phyloP scores from a whole-genome alignment of 2,888 invertebrate species.

The Cremastinae sp. region DNA sequence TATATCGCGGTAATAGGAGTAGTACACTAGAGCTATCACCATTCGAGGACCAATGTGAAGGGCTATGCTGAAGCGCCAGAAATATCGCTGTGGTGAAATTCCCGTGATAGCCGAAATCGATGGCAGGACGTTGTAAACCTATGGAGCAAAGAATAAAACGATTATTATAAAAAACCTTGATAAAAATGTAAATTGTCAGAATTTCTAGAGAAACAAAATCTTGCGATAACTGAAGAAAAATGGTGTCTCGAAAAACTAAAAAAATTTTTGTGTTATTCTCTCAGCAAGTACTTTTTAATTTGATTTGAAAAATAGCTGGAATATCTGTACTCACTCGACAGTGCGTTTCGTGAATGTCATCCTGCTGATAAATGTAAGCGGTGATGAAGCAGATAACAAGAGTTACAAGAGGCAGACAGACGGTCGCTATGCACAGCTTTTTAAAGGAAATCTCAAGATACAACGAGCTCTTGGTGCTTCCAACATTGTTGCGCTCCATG shows the following conservation, averaged over 20 bases:
- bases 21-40: constrained; percentile 92
- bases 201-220: background rate
- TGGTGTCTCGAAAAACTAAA: no score
- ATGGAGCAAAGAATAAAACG: constrained; percentile 67
- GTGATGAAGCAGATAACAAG: constrained; percentile 93
- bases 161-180: background rate
- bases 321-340: constrained; percentile 88
- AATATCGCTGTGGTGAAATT: constrained; percentile 94
- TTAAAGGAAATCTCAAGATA: constrained; percentile 89
- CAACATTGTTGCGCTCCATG: constrained; percentile 78
- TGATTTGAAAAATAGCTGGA: background rate
- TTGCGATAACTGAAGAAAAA: no score
- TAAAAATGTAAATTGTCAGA: no score
- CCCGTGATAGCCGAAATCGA: constrained; percentile 98
- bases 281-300: background rate
- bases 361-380: constrained; percentile 94
- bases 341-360: constrained; percentile 97
- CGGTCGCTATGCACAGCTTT: constrained; percentile 90
- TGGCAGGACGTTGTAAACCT: constrained; percentile 97
- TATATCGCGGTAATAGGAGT: constrained; percentile 89
- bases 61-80: constrained; percentile 96
- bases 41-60: constrained; percentile 95
- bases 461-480: constrained; percentile 80
- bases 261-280: no score
- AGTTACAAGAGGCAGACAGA: constrained; percentile 91